Base-by-base conservation (phyloP, 2,888 invertebrate genomes). In the Drosophila meridiana region DNA sequence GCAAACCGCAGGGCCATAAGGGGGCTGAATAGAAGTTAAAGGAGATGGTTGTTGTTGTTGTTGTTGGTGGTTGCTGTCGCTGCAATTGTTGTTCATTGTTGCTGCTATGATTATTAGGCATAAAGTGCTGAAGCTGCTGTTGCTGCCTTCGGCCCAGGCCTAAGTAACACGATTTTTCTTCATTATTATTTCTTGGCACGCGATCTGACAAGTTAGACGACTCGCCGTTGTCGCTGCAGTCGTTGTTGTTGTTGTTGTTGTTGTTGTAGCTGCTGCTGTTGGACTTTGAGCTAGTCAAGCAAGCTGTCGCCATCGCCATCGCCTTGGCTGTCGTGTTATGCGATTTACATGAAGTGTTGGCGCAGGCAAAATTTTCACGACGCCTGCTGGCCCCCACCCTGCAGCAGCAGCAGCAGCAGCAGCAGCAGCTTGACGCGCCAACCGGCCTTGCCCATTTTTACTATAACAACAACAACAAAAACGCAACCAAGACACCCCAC, bases 111-210 rank as follows among this genome's bases (percentile, higher is more conserved):
- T 86, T 83, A 80, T 75, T 73, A 80, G 86, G 55, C 83, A 80
- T 78, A 86, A 86, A 83, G 78, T 83, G 80, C 69, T 76, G 69
- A 61, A 53, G 68, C 59, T 77, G 77, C 58, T 60, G 67, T 28
- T 71, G 70, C 40, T 56, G 56, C 56, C 56, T 62, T 26, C 53
- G 57, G 70, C 70, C 57, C 69, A 72, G 77, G 72, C 71, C 88
- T 80, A 88, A 87, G 89, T 84, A 89, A 89, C 87, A 87, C 80
- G 84, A 80, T 87, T 87, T 87, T 89, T 79, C 83, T 78, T 87
- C 82, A 89, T 82, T 87, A 89, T 89, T 89, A 89, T 87, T 87
- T 89, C 87, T 87, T 89, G 85, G 89, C 87, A 87, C 89, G 87
- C 87, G 87, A 87, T 85, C 89, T 81, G 85, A 76, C 87, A 85